Evolutionary conservation across 2,888 invertebrate species (phyloP).

Genomic region (Mamestra brassicae): DNA sequence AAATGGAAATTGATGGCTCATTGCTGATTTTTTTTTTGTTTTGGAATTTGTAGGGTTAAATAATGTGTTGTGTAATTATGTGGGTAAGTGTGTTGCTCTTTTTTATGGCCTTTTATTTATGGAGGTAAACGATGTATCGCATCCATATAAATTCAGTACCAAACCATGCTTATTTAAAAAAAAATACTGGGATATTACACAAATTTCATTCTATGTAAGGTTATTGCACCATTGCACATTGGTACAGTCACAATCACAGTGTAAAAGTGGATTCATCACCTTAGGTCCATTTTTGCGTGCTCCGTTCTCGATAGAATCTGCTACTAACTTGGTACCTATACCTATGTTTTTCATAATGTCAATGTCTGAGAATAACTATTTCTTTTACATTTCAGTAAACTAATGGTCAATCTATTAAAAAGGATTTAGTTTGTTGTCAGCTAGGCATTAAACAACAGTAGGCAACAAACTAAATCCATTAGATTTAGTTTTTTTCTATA

Average conservation of each 20-base stretch:
- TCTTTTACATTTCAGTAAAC: too few species aligned
- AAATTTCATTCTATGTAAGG: neutral
- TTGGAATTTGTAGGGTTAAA: conserved; percentile 16
- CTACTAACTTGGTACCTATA: neutral
- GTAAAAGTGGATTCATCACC: neutral
- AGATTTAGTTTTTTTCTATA: neutral
- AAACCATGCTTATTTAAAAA: neutral
- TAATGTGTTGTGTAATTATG: conserved; percentile 1
- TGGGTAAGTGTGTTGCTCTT: neutral
- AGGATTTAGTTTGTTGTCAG: neutral
- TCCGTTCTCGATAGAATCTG: neutral
- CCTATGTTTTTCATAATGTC: too few species aligned
- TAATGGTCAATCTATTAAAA: neutral
- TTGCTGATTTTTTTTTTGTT: conserved; percentile 16
- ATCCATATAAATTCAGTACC: neutral
- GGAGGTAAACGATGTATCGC: too few species aligned
- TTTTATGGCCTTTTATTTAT: too few species aligned
- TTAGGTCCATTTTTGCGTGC: neutral
- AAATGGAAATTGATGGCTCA: conserved; percentile 63
- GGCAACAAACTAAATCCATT: too few species aligned
- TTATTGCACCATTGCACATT: neutral
- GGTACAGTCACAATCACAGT: too few species aligned
- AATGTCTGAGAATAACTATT: too few species aligned
- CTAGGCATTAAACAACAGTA: too few species aligned
- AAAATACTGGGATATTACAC: neutral